phyloP scores from a whole-genome alignment of 2,113 vertebrate genomes.

The Myotis brandtii region DNA sequence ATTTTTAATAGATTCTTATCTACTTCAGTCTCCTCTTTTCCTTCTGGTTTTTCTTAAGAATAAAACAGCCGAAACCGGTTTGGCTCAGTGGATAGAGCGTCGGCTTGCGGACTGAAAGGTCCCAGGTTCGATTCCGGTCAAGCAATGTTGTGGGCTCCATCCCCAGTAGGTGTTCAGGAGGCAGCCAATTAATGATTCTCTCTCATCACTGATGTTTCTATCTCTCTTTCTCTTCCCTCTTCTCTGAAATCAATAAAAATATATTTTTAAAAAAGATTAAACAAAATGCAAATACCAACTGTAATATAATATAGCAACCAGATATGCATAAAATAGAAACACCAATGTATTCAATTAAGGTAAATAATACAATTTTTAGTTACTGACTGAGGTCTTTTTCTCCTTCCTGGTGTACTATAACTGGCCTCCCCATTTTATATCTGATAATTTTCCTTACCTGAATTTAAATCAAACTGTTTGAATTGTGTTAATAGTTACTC shows the following conservation, averaged over 20 bases:
- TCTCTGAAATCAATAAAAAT: no score
- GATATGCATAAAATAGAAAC: background rate
- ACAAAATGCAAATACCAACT: constrained; percentile 24
- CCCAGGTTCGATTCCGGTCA: no score
- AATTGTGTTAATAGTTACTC: background rate
- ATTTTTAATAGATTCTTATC: background rate
- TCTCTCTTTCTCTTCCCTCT: no score
- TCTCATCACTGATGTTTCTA: no score
- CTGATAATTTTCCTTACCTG: background rate
- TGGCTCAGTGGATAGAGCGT: no score
- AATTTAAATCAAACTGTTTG: constrained; percentile 24
- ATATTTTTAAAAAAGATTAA: no score
- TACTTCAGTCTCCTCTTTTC: background rate
- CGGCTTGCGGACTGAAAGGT: no score
- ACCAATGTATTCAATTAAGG: background rate
- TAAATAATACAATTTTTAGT: background rate
- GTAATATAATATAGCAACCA: background rate
- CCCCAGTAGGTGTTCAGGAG: no score
- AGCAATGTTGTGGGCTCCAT: no score
- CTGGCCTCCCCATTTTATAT: background rate
- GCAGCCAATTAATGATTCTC: no score
- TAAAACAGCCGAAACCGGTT: background rate
- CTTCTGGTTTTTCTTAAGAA: constrained; percentile 51
- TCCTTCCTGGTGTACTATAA: background rate
- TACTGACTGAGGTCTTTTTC: background rate